Evolutionary conservation across 2,888 invertebrate species (phyloP), one percentile per base, ranked within the genome.

Genomic region (Xanthia icteritia): DNA sequence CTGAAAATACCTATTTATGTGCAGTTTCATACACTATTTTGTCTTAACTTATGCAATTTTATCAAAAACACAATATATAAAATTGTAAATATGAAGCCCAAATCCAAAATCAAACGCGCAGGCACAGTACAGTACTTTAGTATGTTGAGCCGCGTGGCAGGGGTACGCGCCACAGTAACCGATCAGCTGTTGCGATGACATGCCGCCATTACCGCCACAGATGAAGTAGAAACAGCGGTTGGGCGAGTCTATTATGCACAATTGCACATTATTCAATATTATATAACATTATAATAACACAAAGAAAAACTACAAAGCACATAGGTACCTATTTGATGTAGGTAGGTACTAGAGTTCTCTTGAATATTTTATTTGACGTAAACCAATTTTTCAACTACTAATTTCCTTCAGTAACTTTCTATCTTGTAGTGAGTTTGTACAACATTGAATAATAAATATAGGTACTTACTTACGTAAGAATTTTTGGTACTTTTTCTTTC

Each of bases 391-490:
- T 51, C n/a, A 58, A 82, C 60, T 66, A 83, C 61, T 82, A 65
- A 77, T 69, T 73, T 65, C 23, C 48, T 58, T 66, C 36, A 73
- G 51, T 56, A 77, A 81, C 67, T 77, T 81, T 71, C 27, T 66
- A 68, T 73, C 77, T 83, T 78, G 61, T 78, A 65, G 56, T 56
- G 20, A 77, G 73, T 83, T 83, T 51, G 58, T 70, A 65, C 27
- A 61, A 78, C 61, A 70, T 15, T 61, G 48, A 83, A 84, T 72
- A 77, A 83, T 73, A 83, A 69, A 82, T 60, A 56, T 48, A 66
- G 20, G 42, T 58, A 58, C 27, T 51, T 58, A 64, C n/a, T 31
- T 11, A 42, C 39, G 60, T 60, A 56, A 68, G 31, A 54, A 71
- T 64, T 23, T 61, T 77, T 56, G 17, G 3, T 56, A 60, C 61